Base-by-base conservation (phyloP, 2,113 vertebrate genomes). In the Porphyrio hochstetteri region DNA sequence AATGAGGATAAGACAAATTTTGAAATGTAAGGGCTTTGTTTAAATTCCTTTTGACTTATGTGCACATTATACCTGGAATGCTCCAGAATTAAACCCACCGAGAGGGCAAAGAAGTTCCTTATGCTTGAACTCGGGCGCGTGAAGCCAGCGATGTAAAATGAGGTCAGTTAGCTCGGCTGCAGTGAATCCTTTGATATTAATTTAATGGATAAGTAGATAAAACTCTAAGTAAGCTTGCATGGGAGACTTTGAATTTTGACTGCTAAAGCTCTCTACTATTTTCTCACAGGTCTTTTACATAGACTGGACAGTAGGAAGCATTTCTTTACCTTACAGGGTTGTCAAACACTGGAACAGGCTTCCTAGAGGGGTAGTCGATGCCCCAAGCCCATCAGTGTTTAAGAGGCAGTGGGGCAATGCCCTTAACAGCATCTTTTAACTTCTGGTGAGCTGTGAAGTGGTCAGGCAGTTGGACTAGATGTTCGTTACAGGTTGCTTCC, bases 181-280 rank as follows among this genome's bases (percentile, higher is more conserved):
- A 74, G 52, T 57, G 93, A 95, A 69, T 94, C 89, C 87, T 97
- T 96, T 94, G 86, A 96, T 97, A 95, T 93, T 96, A 78, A 46
- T 95, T 96, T 94, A 96, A 94, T 86, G 86, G 71, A 42, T 94
- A 95, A 96, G 92, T 78, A 95, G 96, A 87, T 95, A 95, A 77
- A 95, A 95, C 69, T 95, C 78, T 83, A 86, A 93, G 80, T 78
- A 86, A 93, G 86, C 90, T 90, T 59, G n/a, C 78, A 79, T 68
- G 24, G 27, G 18, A 88, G 87, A 77, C 70, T 95, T 94, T 86
- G 95, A 94, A 91, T 93, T 95, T 95, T 92, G 93, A 91, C 90
- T 92, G 19, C 72, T 78, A 79, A 93, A 92, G 88, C 88, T 87
- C 64, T 94, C 93, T 60, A 55, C 71, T 12, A 40, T 95, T 95